Evolutionary conservation across 2,113 vertebrate species (phyloP).

Genomic region (Gnathonemus longibarbis): DNA sequence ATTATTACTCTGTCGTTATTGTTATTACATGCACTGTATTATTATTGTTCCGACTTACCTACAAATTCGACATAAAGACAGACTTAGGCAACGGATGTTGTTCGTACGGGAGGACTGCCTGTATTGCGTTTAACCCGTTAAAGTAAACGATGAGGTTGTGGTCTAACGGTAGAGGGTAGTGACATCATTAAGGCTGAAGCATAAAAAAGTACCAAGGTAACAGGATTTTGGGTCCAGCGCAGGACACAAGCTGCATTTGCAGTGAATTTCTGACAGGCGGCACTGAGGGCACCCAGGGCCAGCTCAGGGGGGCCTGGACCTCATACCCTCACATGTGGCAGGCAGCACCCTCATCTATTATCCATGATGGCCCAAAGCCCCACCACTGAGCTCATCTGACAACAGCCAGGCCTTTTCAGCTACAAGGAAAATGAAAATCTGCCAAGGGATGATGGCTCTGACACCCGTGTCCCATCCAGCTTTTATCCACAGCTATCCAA

Average conservation of each 20-base stretch:
- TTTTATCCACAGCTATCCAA: conserved; percentile 24
- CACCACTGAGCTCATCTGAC: conserved; percentile 23
- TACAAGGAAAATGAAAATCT: conserved; percentile 31
- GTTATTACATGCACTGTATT: neutral
- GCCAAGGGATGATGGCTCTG: neutral
- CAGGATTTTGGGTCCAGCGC: neutral
- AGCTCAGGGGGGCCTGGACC: neutral
- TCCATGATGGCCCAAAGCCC: conserved; percentile 25
- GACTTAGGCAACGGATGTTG: neutral
- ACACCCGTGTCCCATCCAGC: neutral
- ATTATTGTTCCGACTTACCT: neutral
- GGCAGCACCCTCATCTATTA: conserved; percentile 38
- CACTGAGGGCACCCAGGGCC: neutral
- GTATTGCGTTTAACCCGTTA: neutral
- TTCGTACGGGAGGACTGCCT: neutral
- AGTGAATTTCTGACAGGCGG: neutral
- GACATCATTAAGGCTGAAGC: neutral
- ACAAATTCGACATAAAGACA: neutral
- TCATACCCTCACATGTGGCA: conserved; percentile 17
- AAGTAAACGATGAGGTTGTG: neutral
- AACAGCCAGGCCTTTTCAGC: neutral
- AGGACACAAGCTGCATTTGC: neutral
- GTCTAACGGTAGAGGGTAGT: neutral
- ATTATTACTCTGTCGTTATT: neutral
- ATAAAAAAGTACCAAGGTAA: neutral